Base-by-base conservation (phyloP, 2,113 vertebrate genomes). In the Gavialis gangeticus region DNA sequence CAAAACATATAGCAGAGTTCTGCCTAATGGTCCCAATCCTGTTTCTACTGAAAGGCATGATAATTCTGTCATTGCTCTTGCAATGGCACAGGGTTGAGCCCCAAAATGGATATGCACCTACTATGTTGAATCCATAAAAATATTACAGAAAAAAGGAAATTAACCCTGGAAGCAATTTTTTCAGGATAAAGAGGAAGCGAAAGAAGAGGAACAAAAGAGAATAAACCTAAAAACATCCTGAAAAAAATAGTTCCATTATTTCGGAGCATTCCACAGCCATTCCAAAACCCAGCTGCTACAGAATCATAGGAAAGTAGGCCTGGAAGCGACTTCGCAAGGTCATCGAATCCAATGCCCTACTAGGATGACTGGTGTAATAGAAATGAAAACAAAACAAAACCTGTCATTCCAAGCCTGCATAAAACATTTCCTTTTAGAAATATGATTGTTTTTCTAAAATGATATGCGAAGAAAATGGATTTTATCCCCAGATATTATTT, bases 401-500 rank as follows among this genome's bases (percentile, higher is more conserved):
- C 84, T 84, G 83, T 37, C 76, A 30, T 6, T 88, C 55, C 57
- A 79, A 28, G 67, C 91, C 80, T 79, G 85, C 80, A 66, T 77
- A 4, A 46, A 91, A 88, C 76, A 90, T 94, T 94, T 57, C 46
- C 19, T 60, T 81, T 89, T 79, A 81, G 83, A 88, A 95, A 85
- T 54, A 57, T 82, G 30, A 15, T 77, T 94, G 91, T 8, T 95
- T 2, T 18, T 85, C 57, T 77, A 56, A 82, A 94, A 89, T 7
- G 87, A n/a, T 37, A 75, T 88, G 80, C n/a, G 34, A 85, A 82
- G 90, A 3, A 80, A 89, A 71, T 1, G 2, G 30, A 76, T 46
- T 66, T 91, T 64, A 93, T 82, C 55, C 7, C 12, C 81, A 54
- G 24, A 60, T 92, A 89, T 91, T 92, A 76, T 37, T 75, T 82